These are phyloP conservation scores for Pilophorus perplexus DNA, from an alignment of 2,888 invertebrate genomes.

Conservation along the genomic window DNA sequence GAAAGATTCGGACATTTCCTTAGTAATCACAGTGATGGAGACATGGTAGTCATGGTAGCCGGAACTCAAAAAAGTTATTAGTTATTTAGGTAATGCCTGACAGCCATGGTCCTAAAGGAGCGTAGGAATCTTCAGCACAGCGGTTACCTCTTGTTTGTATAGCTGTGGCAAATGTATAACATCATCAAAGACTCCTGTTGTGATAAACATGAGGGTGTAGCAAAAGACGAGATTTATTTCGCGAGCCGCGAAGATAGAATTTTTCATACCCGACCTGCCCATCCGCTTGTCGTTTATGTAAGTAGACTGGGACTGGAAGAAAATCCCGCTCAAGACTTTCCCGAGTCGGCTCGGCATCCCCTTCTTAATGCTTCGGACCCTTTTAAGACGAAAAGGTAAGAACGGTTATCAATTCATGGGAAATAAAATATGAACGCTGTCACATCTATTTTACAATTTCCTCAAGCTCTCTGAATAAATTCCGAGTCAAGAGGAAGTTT, in stretches of 20 bases:
- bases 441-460: slow-evolving; percentile 14
- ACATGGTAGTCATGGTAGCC: no score
- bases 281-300: slow-evolving; percentile 3
- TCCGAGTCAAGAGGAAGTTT: background rate
- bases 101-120: no score
- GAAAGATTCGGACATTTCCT: no score
- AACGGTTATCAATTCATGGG: slow-evolving; percentile 2
- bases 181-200: no score
- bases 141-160: no score
- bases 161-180: no score
- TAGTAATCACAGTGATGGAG: no score
- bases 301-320: background rate
- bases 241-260: background rate
- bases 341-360: background rate
- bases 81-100: no score
- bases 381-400: slow-evolving; percentile 11
- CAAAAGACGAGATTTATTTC: background rate
- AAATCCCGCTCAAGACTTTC: background rate
- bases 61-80: no score
- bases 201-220: background rate
- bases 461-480: background rate
- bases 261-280: background rate
- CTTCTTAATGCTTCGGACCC: slow-evolving; percentile 10
- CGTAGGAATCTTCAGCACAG: no score
- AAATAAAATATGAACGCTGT: slow-evolving; percentile 14